A percentile compares a stretch with the other conserved stretches of the same genome.
Conservation (phyloP, 2,113 vertebrate genomes). For the Felis catus region DNA sequence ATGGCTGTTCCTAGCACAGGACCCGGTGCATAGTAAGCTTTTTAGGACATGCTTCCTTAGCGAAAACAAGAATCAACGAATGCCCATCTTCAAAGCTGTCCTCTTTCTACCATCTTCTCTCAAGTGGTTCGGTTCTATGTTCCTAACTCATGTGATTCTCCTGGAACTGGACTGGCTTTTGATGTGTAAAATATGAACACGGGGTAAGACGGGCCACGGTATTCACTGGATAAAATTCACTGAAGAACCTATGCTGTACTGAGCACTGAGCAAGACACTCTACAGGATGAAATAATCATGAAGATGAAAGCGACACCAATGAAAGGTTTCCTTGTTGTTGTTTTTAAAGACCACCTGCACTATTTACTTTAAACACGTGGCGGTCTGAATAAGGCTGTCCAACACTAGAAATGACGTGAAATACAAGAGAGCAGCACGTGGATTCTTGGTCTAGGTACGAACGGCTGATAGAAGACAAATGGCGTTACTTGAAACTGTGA, state of each 20-base stretch:
- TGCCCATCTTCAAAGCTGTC: background rate
- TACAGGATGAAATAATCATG: background rate
- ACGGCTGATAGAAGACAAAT: constrained; percentile 73
- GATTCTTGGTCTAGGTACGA: constrained; percentile 51
- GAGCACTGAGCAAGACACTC: background rate
- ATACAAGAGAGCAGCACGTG: background rate
- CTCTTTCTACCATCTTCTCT: background rate
- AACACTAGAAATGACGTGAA: background rate
- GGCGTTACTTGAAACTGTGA: constrained; percentile 70
- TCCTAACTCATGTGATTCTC: background rate
- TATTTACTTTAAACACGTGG: background rate
- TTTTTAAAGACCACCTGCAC: background rate
- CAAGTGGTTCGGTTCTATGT: background rate
- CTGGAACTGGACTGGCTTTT: constrained; percentile 25
- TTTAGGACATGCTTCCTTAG: background rate
- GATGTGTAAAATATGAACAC: background rate
- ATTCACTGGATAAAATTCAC: background rate
- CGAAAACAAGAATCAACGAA: background rate
- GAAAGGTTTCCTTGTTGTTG: background rate
- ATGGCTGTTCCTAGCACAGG: background rate
- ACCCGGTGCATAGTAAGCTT: background rate
- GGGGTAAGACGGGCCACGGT: background rate
- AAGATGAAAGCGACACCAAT: background rate
- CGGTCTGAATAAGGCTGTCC: background rate
- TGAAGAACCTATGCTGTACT: background rate